Base-by-base conservation (phyloP, 2,113 vertebrate genomes). In the Myrmecophaga tridactyla region DNA sequence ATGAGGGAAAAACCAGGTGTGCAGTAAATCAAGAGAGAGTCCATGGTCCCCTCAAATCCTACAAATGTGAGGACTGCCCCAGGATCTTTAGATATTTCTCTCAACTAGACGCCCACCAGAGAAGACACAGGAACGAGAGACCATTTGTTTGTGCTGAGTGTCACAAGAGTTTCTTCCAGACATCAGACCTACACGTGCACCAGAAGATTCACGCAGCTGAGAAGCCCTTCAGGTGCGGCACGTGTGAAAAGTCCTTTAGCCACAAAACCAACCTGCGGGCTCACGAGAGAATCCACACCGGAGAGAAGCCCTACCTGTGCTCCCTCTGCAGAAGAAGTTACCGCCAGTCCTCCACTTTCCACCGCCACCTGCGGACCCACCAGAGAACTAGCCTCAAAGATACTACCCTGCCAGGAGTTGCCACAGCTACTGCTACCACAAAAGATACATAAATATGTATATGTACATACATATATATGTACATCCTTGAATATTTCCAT, bases 341-440 rank as follows among this genome's bases (percentile, higher is more conserved):
- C 82, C 65, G 63, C 70, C 90, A 96, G 67, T 95, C 96, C 15
- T 96, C 96, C 25, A 94, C 96, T 4, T 97, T 62, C 67, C 83
- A 93, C 80, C 90, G 48, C 60, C 92, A 94, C 17, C n/a, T 93
- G 11, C 58, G 51, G 90, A 62, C 1, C 34, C 94, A 93, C 69
- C 51, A 86, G n/a, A 82, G 39, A 18, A 4, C 2, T 4, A 3
- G 20, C 43, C 20, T 18, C 10, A 21, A 17, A 63, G 11, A 9
- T 34, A 34, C 51, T 20, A n/a, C 69, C 62, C 20, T 15, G 5
- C 25, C 14, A 67, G 58, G 51, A 43, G 25, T 81, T 76, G 48
- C 65, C 25, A 65, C 4, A 25, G 34, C 3, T 36, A 11, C 2
- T 9, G 56, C 0, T 11, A 29, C 13, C 48, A 51, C 48, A 51